These are phyloP conservation scores for Eupithecia insigniata DNA, from an alignment of 2,888 invertebrate species.

Conservation along the genomic window DNA sequence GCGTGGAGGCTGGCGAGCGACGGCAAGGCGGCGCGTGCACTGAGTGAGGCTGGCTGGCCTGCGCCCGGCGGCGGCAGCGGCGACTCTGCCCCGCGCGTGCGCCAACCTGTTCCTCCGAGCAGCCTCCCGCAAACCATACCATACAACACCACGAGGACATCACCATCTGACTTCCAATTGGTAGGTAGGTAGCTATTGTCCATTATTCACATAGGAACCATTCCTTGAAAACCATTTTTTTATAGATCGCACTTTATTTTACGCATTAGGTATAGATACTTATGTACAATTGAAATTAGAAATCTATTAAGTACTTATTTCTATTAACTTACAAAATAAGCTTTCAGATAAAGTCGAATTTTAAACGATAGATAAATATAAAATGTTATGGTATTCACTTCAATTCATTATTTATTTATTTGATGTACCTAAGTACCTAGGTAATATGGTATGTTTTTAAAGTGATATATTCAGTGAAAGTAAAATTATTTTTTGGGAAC, in stretches of 20 bases:
- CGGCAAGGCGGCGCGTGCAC: slow-evolving; percentile 79
- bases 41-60: slow-evolving; percentile 64
- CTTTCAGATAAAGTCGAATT: too few species aligned
- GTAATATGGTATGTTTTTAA: too few species aligned
- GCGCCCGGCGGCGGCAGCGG: slow-evolving; percentile 58
- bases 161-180: not conserved
- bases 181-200: not conserved
- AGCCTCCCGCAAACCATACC: slow-evolving; percentile 33
- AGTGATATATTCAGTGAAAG: not conserved
- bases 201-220: not conserved
- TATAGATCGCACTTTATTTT: not conserved
- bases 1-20: slow-evolving; percentile 70
- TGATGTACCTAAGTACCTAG: too few species aligned
- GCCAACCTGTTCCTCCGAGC: slow-evolving; percentile 74
- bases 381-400: too few species aligned
- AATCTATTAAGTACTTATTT: not conserved
- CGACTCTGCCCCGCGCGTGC: slow-evolving; percentile 76
- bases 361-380: too few species aligned
- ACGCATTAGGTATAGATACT: too few species aligned
- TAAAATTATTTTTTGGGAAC: not conserved
- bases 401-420: too few species aligned
- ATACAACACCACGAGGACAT: slow-evolving; percentile 9
- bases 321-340: not conserved
- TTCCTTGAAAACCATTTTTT: not conserved
- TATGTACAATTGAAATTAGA: not conserved